Conservation (phyloP, 2,888 invertebrate species). For the Caprella mutica region DNA sequence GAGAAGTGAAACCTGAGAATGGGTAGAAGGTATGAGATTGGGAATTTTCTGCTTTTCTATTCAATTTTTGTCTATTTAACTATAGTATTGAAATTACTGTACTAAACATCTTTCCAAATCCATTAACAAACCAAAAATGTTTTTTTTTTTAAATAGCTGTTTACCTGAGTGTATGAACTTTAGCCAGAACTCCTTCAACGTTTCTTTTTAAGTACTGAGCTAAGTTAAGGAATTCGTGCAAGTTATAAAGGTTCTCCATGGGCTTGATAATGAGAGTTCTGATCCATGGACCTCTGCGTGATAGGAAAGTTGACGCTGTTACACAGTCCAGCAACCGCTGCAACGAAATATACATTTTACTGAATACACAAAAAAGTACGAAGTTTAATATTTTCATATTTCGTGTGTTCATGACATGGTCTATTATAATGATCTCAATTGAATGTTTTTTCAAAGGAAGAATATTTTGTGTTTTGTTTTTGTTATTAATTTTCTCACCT, state of each 20-base stretch:
- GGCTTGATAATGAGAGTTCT: conserved; percentile 58
- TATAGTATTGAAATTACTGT: too few relatives aligned
- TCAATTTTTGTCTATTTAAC: too few relatives aligned
- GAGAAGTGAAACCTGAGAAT: conserved; percentile 60
- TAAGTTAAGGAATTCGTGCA: conserved; percentile 72
- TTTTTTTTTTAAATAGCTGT: too few relatives aligned
- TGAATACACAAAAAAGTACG: not conserved
- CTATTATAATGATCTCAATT: too few relatives aligned
- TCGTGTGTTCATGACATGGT: too few relatives aligned
- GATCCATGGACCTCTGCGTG: conserved; percentile 55
- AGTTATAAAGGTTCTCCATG: conserved; percentile 63
- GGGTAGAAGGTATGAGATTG: not conserved
- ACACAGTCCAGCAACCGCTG: conserved; percentile 61
- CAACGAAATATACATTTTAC: not conserved
- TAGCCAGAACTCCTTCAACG: conserved; percentile 19
- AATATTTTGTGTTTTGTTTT: too few relatives aligned
- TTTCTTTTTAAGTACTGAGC: conserved; percentile 50
- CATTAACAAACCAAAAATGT: too few relatives aligned
- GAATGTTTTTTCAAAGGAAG: conserved; percentile 6
- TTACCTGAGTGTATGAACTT: conserved; percentile 30
- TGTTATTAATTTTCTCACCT: conserved; percentile 44
- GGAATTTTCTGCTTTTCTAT: not conserved
- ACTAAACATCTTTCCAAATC: too few relatives aligned
- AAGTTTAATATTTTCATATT: not conserved
- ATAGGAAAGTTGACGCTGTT: conserved; percentile 57